Base-by-base conservation (phyloP, 64 coral and sea anemone species). In the Cladopsammia gracilis region DNA sequence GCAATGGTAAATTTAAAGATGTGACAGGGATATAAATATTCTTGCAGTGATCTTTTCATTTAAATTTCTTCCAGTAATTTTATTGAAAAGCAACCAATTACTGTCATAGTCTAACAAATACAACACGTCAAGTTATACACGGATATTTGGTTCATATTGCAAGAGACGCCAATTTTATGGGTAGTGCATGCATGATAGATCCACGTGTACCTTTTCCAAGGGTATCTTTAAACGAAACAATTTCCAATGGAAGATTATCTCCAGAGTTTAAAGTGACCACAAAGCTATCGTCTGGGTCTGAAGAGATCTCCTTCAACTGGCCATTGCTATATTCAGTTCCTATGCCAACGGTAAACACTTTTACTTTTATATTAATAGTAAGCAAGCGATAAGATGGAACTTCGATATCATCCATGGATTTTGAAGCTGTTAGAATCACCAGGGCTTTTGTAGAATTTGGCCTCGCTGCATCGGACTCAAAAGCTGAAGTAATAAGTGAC, bases 321-420 rank as follows among this genome's bases (percentile, higher is more conserved):
- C 71, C 71, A 42, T 46, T 34, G 34, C 71, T 73, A 10, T 73
- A 73, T 14, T 73, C 71, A 16, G 71, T 73, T 18, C 71, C 42
- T 14, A 73, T 14, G 15, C 71, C 71, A 16, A 73, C 45, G 13
- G 9, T 47, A 15, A 48, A 73, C 25, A 73, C 43, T 5, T 73
- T 45, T 7, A 73, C 71, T 48, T 73, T 73, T 23, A 4, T 73
- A 1, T 34, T 34, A 34, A 10, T 5, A 73, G 44, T 73, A 73
- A 73, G 44, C 34, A 73, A 73, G 44, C 4, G 10, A 16, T 81
- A 11, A 56, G 77, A 56, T 3, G 77, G 52, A 46, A 56, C 50
- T 25, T 81, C 77, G 15, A 81, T 58, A n/a, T 81, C 77, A 58
- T 81, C 77, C 13, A 13, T 20, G 25, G 77, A 81, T 15, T 81